A percentile compares a stretch with the other conserved stretches of the same genome.
These are phyloP conservation scores for Ictalurus punctatus DNA, from an alignment of 2,113 vertebrate genomes.

Conservation along the genomic window DNA sequence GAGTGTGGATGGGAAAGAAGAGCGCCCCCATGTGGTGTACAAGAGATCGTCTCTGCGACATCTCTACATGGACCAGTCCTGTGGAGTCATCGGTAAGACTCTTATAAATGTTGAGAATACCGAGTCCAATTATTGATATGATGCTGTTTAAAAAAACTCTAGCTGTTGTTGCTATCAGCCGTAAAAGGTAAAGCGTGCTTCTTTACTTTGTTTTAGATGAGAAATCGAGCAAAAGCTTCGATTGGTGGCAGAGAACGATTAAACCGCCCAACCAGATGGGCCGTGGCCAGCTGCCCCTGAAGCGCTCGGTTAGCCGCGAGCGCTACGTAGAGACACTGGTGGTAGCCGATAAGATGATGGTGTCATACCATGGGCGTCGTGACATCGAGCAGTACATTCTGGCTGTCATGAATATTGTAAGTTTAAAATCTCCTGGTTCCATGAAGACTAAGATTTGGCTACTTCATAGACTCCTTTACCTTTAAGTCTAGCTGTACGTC, in stretches of 20 bases:
- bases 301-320: constrained; percentile 92
- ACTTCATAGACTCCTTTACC: not conserved
- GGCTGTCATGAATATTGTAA: constrained; percentile 99
- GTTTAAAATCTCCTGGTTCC: constrained; percentile 73
- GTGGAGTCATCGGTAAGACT: constrained; percentile 89
- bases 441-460: not conserved
- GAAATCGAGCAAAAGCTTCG: constrained; percentile 87
- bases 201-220: constrained; percentile 74
- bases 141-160: not conserved
- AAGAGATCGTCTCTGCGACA: constrained; percentile 93
- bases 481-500: not conserved
- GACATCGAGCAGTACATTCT: constrained; percentile 98
- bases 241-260: constrained; percentile 88
- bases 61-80: constrained; percentile 93
- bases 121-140: too few species aligned
- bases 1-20: constrained; percentile 72
- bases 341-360: constrained; percentile 99
- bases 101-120: not conserved
- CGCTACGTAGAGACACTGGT: constrained; percentile 97
- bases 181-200: not conserved
- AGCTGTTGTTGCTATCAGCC: not conserved
- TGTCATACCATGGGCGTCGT: constrained; percentile 93
- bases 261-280: constrained; percentile 88
- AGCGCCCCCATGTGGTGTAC: constrained; percentile 94
- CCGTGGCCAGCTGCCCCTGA: constrained; percentile 86